A percentile compares a stretch with the other conserved stretches of the same genome.
These are phyloP conservation scores for Zophobas atratus DNA, from an alignment of 1,140 invertebrate genomes.

Conservation along the genomic window DNA sequence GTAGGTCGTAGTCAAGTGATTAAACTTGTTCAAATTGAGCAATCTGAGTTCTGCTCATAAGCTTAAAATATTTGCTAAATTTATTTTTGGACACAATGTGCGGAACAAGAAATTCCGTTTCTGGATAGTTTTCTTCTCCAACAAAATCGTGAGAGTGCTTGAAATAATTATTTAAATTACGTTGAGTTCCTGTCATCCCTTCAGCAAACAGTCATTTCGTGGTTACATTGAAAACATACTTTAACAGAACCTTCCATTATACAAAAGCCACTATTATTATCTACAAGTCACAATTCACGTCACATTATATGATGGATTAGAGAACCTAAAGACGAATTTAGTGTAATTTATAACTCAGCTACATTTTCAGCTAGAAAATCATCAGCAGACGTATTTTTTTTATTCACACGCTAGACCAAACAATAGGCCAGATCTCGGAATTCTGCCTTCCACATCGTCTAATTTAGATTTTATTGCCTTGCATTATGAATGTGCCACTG, in stretches of 20 bases:
- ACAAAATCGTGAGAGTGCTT: background rate
- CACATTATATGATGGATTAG: slow-evolving; percentile 30
- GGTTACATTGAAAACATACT: slow-evolving; percentile 31
- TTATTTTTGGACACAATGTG: too few species aligned
- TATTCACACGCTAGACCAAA: background rate
- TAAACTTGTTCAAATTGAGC: too few species aligned
- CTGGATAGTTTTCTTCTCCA: background rate
- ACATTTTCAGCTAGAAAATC: slow-evolving; percentile 12
- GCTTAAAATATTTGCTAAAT: too few species aligned
- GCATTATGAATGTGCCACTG: slow-evolving; percentile 8
- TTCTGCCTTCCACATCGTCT: background rate
- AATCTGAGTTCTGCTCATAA: too few species aligned
- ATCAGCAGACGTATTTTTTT: slow-evolving; percentile 1
- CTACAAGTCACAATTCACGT: slow-evolving; percentile 39
- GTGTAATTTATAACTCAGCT: slow-evolving; percentile 31
- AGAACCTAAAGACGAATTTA: slow-evolving; percentile 33
- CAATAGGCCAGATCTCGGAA: background rate
- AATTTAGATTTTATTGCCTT: background rate
- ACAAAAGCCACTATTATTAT: slow-evolving; percentile 40
- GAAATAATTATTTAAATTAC: slow-evolving; percentile 36
- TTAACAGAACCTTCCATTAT: slow-evolving; percentile 37
- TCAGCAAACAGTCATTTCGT: slow-evolving; percentile 7
- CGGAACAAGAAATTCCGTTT: too few species aligned
- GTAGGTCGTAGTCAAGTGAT: too few species aligned
- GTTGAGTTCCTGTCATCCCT: slow-evolving; percentile 8